Base-by-base conservation (phyloP, 2,113 vertebrate species). In the Clarias gariepinus region DNA sequence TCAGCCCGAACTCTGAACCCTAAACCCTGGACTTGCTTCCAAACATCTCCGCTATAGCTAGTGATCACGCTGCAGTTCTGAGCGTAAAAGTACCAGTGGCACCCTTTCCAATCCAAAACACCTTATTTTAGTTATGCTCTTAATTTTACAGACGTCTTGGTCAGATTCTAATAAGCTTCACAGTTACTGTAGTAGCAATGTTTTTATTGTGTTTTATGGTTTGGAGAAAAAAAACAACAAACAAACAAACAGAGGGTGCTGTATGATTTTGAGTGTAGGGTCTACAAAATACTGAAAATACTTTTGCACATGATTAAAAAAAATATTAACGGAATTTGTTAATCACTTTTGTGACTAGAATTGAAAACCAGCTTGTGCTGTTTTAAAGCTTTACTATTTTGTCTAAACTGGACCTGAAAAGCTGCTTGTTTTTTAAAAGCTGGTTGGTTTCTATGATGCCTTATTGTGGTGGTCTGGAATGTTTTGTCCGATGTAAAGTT, bases 71-170 rank as follows among this genome's bases (percentile, higher is more conserved):
- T 64, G 52, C 55, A 82, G 58, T 77, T 82, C 86, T 69, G 83
- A 63, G 85, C 74, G 85, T 88, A 16, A 87, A 81, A 64, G n/a
- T 85, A 78, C 86, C 86, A 78, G 80, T 55, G 73, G 41, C 53
- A 55, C 15, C 9, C 60, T 88, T 91, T 85, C 52, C 68, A 18
- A 16, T 66, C 88, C 58, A 58, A 86, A 86, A 83, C 41, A 64
- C 74, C 53, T 63, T 81, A 30, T 80, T 86, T 86, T 86, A 86
- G 21, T 85, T 4, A 28, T 86, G 19, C 36, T 87, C 47, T 89
- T 91, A 89, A 86, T 61, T 90, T 89, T 89, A 83, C 63, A 90
- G 55, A 84, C 79, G 85, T 88, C 66, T 88, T 85, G 89, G 81
- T 91, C 81, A 85, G 87, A 69, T 83, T 86, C 81, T 60, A 89